These are phyloP conservation scores for Apogon hyalosoma DNA, from an alignment of 2,797 vertebrate genomes.

Conservation along the genomic window DNA sequence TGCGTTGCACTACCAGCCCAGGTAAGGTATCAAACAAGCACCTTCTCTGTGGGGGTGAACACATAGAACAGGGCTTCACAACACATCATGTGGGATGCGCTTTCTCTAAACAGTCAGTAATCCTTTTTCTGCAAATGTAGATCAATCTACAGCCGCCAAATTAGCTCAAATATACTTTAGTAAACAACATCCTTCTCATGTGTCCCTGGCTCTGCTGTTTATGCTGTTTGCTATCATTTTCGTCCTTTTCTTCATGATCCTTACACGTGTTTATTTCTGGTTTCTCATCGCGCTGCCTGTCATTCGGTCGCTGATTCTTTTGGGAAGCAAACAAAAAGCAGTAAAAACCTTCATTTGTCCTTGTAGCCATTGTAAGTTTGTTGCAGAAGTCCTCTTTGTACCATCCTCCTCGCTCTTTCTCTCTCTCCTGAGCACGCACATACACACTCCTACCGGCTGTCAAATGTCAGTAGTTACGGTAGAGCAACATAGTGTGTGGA, in stretches of 20 bases:
- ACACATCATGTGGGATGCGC: constrained; percentile 7
- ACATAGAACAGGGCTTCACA: no score
- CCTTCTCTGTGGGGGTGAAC: no score
- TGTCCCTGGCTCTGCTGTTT: neutral
- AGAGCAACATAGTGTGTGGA: constrained; percentile 23
- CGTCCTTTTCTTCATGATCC: no score
- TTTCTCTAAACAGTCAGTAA: neutral
- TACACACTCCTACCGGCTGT: constrained; percentile 27
- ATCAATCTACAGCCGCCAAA: neutral
- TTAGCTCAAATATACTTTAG: neutral
- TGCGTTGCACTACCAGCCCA: no score
- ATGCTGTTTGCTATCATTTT: no score
- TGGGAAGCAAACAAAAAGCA: constrained; percentile 19
- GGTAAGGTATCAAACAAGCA: no score
- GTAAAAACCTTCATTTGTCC: constrained; percentile 37
- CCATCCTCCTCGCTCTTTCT: neutral
- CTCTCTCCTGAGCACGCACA: neutral
- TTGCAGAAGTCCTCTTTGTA: constrained; percentile 16
- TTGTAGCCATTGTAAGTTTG: constrained; percentile 31
- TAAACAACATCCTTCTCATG: neutral
- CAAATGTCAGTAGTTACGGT: constrained; percentile 46
- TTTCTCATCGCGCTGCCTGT: neutral
- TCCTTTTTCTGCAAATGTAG: neutral
- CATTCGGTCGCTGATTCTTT: neutral
- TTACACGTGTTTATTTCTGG: neutral